Evolutionary conservation across 23 tunicate species (phyloP).

Genomic region (Clavelina lepadiformis): DNA sequence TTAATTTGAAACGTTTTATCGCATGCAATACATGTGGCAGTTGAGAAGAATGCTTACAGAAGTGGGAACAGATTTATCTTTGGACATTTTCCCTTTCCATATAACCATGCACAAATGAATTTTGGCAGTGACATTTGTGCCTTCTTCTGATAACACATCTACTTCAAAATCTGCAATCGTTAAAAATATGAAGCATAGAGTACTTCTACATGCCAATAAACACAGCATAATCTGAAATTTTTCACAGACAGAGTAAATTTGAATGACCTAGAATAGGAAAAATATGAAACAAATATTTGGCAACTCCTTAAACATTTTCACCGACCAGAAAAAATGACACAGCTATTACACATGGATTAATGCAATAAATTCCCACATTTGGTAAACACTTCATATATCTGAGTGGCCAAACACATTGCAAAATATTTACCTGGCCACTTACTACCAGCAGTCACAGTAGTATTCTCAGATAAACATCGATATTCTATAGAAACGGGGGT

Average conservation of each 20-base stretch:
- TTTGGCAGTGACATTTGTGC: constrained; percentile 42
- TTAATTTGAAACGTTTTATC: too few species aligned
- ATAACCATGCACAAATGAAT: constrained; percentile 69
- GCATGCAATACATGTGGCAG: too few species aligned
- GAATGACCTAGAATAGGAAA: too few species aligned
- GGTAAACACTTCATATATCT: background rate
- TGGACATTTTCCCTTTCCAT: constrained; percentile 59
- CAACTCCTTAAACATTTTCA: too few species aligned
- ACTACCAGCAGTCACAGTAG: constrained; percentile 24
- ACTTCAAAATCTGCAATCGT: constrained; percentile 62
- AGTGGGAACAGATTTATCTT: constrained; percentile 55
- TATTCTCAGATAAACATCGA: constrained; percentile 14
- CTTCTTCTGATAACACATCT: constrained; percentile 67
- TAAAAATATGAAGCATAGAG: too few species aligned
- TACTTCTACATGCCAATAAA: too few species aligned
- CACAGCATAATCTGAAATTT: too few species aligned
- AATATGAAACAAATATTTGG: too few species aligned
- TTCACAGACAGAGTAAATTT: too few species aligned
- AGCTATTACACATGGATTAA: too few species aligned
- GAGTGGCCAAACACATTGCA: background rate
- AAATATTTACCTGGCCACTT: constrained; percentile 69
- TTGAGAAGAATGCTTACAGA: constrained; percentile 23
- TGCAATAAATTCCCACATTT: too few species aligned
- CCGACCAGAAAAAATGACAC: too few species aligned
- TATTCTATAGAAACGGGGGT: constrained; percentile 36